A percentile compares a stretch with the other conserved stretches of the same genome.
phyloP scores from a whole-genome alignment of 2,888 invertebrate genomes.

The Epinotia ramella region DNA sequence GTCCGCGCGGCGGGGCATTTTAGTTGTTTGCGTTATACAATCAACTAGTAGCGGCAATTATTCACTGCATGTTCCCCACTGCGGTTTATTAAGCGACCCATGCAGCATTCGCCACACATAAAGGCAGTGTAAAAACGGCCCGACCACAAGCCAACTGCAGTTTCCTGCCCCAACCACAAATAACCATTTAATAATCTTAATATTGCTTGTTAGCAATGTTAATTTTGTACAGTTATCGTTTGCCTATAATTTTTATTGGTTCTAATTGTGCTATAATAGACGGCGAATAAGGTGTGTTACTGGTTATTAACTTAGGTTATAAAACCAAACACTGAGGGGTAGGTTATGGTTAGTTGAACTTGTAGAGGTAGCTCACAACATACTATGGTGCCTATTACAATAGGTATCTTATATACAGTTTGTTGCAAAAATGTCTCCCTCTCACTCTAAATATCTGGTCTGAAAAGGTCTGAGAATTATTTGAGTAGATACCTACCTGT shows the following conservation, averaged over 20 bases:
- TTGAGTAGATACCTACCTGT: too few species aligned
- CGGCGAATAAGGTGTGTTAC: constrained; percentile 23
- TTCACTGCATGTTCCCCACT: constrained; percentile 49
- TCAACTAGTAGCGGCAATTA: constrained; percentile 56
- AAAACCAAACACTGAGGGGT: constrained; percentile 20
- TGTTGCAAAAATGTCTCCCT: too few species aligned
- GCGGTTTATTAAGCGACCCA: constrained; percentile 57
- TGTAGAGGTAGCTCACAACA: too few species aligned
- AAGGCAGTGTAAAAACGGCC: constrained; percentile 65
- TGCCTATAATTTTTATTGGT: constrained; percentile 54
- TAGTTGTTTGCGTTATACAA: constrained; percentile 41
- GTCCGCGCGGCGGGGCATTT: constrained; percentile 38
- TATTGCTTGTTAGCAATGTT: constrained; percentile 69
- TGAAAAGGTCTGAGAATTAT: too few species aligned
- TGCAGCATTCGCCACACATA: constrained; percentile 56
- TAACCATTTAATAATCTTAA: constrained; percentile 67
- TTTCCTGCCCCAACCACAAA: constrained; percentile 80
- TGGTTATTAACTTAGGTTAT: constrained; percentile 23
- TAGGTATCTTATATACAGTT: too few species aligned
- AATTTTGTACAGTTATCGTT: constrained; percentile 67
- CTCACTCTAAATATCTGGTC: too few species aligned
- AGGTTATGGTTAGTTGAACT: neutral
- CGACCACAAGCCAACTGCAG: constrained; percentile 71
- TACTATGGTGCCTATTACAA: too few species aligned
- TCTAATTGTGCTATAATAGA: constrained; percentile 45